Base-by-base conservation (phyloP, 2,888 invertebrate genomes). In the Latrodectus hesperus region DNA sequence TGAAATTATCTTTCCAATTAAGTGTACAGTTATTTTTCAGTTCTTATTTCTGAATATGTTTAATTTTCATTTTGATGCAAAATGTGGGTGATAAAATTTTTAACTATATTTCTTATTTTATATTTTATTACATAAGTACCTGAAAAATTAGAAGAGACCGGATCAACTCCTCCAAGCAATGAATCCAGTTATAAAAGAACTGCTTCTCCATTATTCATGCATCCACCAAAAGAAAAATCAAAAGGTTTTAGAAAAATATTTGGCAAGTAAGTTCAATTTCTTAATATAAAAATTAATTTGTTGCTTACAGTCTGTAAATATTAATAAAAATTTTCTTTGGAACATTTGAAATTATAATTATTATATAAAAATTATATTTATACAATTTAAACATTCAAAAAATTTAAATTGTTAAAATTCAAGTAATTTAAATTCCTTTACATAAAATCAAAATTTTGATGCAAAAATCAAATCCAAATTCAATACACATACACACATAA, bases 201-300 rank as follows among this genome's bases (percentile, higher is more conserved):
- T 16, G 72, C 88, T 1, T 89, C 85, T 1, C 82, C 89, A 14
- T 38, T 83, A 26, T 51, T 78, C 8, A 71, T 38, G 12, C 52
- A 75, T 16, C 53, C 83, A 2, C 60, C 84, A 5, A 89, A 89
- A 65, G 89, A 89, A 60, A 94, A 94, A 91, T 93, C 93, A 65
- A 94, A 94, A 91, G 95, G 95, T 9, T 93, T 95, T 86, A 94
- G 94, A 89, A 94, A 94, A 90, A 94, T 95, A 90, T 95, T 95
- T 91, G 95, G 95, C 38, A 87, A 77, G 86, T 87, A 77, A n/a
- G 86, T 60, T 49, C 38, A 16, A n/a, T 65, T n/a, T 64, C 60
- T 73, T 16, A 1, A 22, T 12, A 22, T 68, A 68, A 68, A 6
- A 64, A 0, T 64, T 64, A 64, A 64, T n/a, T n/a, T 64, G 4